Percentiles rank a stretch among this genome's conserved stretches.
Evolutionary conservation across 2,797 vertebrate genomes (phyloP).

Genomic region (Nothura maculosa): DNA sequence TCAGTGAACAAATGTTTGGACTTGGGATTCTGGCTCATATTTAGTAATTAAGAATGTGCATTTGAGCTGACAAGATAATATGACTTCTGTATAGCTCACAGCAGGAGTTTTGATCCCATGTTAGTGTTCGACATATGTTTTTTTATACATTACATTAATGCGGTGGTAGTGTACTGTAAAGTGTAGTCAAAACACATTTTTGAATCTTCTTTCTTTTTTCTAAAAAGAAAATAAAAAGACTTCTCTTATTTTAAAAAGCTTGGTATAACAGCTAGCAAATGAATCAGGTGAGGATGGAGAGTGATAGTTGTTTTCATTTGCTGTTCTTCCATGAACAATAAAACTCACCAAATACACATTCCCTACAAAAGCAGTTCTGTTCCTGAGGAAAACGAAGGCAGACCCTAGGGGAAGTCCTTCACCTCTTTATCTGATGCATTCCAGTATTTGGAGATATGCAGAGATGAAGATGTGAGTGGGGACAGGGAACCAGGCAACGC

Average conservation of each 20-base stretch:
- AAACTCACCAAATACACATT: neutral
- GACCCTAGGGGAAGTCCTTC: neutral
- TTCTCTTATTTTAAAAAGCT: neutral
- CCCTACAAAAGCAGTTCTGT: neutral
- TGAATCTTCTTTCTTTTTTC: neutral
- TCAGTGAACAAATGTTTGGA: slow-evolving; percentile 53
- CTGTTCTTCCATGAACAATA: neutral
- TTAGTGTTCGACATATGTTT: neutral
- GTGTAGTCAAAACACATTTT: slow-evolving; percentile 26
- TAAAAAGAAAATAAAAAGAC: neutral
- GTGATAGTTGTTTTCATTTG: neutral
- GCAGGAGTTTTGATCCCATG: slow-evolving; percentile 18
- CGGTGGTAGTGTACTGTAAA: neutral
- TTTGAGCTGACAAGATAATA: slow-evolving; percentile 58
- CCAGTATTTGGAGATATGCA: neutral
- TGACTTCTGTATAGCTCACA: neutral
- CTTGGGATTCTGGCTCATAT: slow-evolving; percentile 51
- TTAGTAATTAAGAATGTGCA: slow-evolving; percentile 29
- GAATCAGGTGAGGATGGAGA: neutral
- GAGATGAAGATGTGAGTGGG: neutral
- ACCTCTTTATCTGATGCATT: neutral
- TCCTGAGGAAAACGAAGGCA: neutral
- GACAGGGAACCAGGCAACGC: neutral
- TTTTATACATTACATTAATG: slow-evolving; percentile 26
- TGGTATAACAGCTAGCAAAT: neutral